Conservation (phyloP, 1,140 invertebrate species). For the Aphaenogaster floridana region DNA sequence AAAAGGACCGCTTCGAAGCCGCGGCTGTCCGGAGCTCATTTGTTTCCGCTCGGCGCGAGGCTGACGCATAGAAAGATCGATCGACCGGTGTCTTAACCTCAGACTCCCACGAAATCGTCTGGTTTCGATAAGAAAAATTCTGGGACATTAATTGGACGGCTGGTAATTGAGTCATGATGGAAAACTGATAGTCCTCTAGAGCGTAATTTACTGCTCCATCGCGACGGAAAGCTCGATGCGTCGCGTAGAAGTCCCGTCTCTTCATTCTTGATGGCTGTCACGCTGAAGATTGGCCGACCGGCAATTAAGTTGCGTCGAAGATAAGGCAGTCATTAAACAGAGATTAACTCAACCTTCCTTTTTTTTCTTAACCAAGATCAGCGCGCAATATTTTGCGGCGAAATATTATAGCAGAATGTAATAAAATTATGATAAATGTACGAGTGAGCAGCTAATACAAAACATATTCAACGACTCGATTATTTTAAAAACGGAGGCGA, state of each 20-base stretch:
- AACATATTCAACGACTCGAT: background rate
- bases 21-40: slow-evolving; percentile 81
- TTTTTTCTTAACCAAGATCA: slow-evolving; percentile 6
- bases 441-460: background rate
- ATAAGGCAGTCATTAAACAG: slow-evolving; percentile 61
- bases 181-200: slow-evolving; percentile 69
- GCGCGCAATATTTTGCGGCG: background rate
- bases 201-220: slow-evolving; percentile 62
- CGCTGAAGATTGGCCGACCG: slow-evolving; percentile 39
- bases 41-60: slow-evolving; percentile 78
- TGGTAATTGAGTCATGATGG: slow-evolving; percentile 73
- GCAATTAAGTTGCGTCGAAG: slow-evolving; percentile 57
- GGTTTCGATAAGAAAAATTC: slow-evolving; percentile 75
- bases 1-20: slow-evolving; percentile 81
- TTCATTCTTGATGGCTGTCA: slow-evolving; percentile 40
- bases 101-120: slow-evolving; percentile 66
- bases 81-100: slow-evolving; percentile 80
- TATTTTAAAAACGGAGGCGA: background rate
- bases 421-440: slow-evolving; percentile 20
- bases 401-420: background rate
- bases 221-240: slow-evolving; percentile 46
- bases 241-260: slow-evolving; percentile 20
- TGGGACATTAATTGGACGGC: slow-evolving; percentile 71
- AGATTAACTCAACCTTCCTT: slow-evolving; percentile 40
- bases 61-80: slow-evolving; percentile 75